Evolutionary conservation across 2,113 vertebrate genomes (phyloP), one percentile per base, ranked within the genome.

Genomic region (Porphyrio hochstetteri): DNA sequence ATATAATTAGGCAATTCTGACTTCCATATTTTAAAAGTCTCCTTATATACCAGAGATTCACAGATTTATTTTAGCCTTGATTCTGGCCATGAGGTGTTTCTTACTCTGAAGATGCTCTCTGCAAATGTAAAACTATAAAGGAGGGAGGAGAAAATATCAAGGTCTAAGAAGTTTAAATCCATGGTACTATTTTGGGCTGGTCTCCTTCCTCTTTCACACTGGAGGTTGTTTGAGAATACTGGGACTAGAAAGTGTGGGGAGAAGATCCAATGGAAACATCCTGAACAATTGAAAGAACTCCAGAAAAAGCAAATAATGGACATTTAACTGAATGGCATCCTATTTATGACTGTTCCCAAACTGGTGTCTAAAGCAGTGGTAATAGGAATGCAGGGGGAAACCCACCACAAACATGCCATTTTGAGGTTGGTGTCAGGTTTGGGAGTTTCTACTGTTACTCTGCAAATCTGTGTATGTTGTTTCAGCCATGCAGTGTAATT

Each of bases 301-400:
- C 70, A 90, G 57, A 68, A 79, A 44, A 80, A 33, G 12, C 28
- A 82, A 93, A 36, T 42, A 80, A 74, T 7, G 21, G 0, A 23
- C 23, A 17, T 53, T 60, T 56, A 83, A n/a, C n/a, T 74, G 31
- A 31, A 29, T 1, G n/a, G 13, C 1, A 8, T 31, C 40, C 5
- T 0, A 2, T 13, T 76, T 9, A 24, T 3, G 0, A 13, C 11
- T 55, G 46, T 52, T n/a, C 31, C 29, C 60, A 64, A 55, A 25
- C 15, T 78, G 31, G 4, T 21, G 25, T 16, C 68, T 77, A 59
- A 80, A 59, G 25, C 19, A 65, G 13, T 1, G 18, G 8, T 17
- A 80, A 36, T 6, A 20, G 38, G 8, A 87, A 77, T 5, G 23
- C 5, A 44, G 46, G 38, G 21, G 28, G 18, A 38, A 80, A 81